A percentile compares a stretch with the other conserved stretches of the same genome.
Evolutionary conservation across 1,140 invertebrate species (phyloP).

Genomic region (Drosophila ambigua): DNA sequence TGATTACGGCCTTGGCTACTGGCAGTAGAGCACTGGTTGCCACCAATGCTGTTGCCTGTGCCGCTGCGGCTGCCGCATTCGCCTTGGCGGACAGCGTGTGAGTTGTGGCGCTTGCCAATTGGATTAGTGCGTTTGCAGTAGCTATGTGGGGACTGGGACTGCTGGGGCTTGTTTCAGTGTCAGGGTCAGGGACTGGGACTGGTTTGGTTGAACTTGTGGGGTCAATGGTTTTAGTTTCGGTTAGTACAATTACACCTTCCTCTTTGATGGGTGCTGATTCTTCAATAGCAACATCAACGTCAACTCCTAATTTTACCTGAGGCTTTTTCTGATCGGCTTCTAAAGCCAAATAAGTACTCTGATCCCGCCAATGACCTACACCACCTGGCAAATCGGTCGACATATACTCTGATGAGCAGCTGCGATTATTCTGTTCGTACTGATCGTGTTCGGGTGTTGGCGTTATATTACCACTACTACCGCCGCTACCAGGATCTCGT

Average conservation of each 20-base stretch:
- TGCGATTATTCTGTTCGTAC: constrained; percentile 75
- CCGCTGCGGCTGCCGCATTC: constrained; percentile 69
- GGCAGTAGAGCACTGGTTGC: constrained; percentile 63
- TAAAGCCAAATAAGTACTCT: constrained; percentile 90
- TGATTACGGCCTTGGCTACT: constrained; percentile 61
- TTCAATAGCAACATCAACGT: background rate
- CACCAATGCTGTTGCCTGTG: constrained; percentile 66
- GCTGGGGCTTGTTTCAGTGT: constrained; percentile 61
- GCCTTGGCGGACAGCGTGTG: constrained; percentile 69
- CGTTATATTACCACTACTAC: constrained; percentile 86
- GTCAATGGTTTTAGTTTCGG: constrained; percentile 53
- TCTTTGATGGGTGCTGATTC: constrained; percentile 33
- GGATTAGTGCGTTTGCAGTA: constrained; percentile 78
- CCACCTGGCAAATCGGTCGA: constrained; percentile 90
- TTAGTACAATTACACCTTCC: constrained; percentile 51
- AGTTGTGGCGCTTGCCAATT: constrained; percentile 83
- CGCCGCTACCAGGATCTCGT: constrained; percentile 86
- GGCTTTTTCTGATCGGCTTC: constrained; percentile 54
- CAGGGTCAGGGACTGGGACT: constrained; percentile 29
- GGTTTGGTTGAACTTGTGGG: constrained; percentile 12
- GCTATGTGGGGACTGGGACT: constrained; percentile 62
- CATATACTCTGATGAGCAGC: constrained; percentile 87
- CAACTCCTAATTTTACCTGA: constrained; percentile 56
- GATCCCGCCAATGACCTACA: constrained; percentile 92
- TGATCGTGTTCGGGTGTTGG: constrained; percentile 83